Conservation (phyloP, 2,113 vertebrate species). For the Raphicerus campestris region DNA sequence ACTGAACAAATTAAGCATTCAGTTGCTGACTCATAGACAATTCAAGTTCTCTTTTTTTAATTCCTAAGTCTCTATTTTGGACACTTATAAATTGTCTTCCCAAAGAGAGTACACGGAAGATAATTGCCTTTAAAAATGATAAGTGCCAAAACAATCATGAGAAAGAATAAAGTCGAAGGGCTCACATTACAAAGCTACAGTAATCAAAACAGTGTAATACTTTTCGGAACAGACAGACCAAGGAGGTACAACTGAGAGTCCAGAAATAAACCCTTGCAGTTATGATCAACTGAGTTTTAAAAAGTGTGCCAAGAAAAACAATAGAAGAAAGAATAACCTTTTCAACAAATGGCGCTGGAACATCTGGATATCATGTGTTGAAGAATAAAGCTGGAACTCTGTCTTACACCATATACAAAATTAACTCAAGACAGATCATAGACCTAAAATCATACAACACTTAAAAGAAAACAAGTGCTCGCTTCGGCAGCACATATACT, state of each 20-base stretch:
- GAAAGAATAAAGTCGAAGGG: background rate
- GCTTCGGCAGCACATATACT: no score
- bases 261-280: background rate
- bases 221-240: background rate
- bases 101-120: background rate
- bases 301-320: background rate
- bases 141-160: background rate
- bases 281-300: constrained; percentile 17
- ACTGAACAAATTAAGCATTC: background rate
- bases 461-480: background rate
- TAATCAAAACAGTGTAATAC: background rate
- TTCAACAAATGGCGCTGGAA: background rate
- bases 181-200: background rate
- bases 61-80: background rate
- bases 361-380: background rate
- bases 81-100: background rate
- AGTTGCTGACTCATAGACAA: background rate
- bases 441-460: background rate
- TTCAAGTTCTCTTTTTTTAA: background rate
- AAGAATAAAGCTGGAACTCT: background rate
- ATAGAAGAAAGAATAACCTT: background rate
- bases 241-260: background rate
- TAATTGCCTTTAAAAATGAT: background rate
- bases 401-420: background rate
- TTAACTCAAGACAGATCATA: background rate